Evolutionary conservation across 2,888 invertebrate genomes (phyloP), one percentile per base, ranked within the genome.

Genomic region (Willowsia nigromaculata): DNA sequence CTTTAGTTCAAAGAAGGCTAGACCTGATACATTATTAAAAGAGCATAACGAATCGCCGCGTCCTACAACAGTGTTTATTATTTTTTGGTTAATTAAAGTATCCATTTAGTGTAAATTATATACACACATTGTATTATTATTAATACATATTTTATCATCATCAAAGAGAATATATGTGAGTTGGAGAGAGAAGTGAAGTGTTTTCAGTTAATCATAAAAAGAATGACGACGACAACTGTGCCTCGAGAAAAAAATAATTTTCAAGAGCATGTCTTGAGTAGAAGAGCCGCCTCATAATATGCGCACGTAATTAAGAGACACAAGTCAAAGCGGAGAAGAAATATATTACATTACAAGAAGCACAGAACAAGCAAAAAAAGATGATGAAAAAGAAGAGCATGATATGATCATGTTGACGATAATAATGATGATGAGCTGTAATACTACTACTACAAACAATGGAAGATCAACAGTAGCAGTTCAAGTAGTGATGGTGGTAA

Each of bases 301-400:
- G 43, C 43, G 33, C 22, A 59, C 33, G 80, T 81, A 84, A 84
- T 84, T 84, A 84, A 84, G 84, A 84, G 84, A 84, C 84, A 84
- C 84, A 84, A 84, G 84, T 71, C 84, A 84, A 43, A 43, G 68
- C 37, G 18, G 33, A 40, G 15, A 25, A 50, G 47, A 15, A 47
- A 76, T 50, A 25, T 43, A 43, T 74, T 11, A 68, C 1, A 43
- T 74, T 11, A 68, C 1, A 15, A 50, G 47, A 15, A 50, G 33
- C 33, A 62, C 27, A 30, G 37, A 40, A 59, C 80, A 56, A 37
- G 25, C 50, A 40, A 25, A 80, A 56, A 22, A 81, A 43, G 27
- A 81, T 15, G 43, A 25, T 43, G 71, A 40, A 68, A 37, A 68
- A 22, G 25, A 43, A 68, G 37, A 68, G n/a, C 33, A 30, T 68